Evolutionary conservation across 64 coral and sea anemone genomes (phyloP).

Genomic region (Montipora cactus): DNA sequence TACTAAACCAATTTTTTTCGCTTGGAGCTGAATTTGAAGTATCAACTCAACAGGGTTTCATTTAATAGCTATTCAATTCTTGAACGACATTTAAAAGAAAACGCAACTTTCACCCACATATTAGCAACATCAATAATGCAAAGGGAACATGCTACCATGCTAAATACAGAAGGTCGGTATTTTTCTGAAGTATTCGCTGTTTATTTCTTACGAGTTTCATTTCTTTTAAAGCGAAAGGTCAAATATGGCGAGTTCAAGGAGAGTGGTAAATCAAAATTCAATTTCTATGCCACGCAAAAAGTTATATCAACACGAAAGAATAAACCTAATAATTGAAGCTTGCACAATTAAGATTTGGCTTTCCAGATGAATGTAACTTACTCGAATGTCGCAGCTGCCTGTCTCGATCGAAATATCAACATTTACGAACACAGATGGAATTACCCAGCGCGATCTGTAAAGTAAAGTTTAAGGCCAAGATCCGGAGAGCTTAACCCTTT

Average conservation of each 20-base stretch:
- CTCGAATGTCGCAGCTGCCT: not conserved
- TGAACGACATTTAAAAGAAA: not conserved
- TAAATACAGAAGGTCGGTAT: not conserved
- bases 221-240: not conserved
- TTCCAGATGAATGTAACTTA: not conserved
- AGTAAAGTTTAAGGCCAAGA: not conserved
- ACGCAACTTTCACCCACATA: conserved; percentile 2
- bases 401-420: not conserved
- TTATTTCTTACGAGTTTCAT: not conserved
- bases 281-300: not conserved
- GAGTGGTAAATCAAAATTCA: not conserved
- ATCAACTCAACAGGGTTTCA: not conserved
- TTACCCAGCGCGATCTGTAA: not conserved
- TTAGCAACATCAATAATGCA: conserved; percentile 36
- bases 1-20: not conserved
- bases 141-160: not conserved
- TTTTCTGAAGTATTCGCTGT: not conserved
- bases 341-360: conserved; percentile 12
- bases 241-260: not conserved
- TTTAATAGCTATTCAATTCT: not conserved
- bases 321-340: conserved; percentile 39
- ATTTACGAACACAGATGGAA: not conserved
- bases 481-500: not conserved
- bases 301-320: conserved; percentile 10
- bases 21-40: not conserved